These are phyloP conservation scores for Athalia cordata DNA, from an alignment of 2,888 invertebrate genomes.

Conservation along the genomic window DNA sequence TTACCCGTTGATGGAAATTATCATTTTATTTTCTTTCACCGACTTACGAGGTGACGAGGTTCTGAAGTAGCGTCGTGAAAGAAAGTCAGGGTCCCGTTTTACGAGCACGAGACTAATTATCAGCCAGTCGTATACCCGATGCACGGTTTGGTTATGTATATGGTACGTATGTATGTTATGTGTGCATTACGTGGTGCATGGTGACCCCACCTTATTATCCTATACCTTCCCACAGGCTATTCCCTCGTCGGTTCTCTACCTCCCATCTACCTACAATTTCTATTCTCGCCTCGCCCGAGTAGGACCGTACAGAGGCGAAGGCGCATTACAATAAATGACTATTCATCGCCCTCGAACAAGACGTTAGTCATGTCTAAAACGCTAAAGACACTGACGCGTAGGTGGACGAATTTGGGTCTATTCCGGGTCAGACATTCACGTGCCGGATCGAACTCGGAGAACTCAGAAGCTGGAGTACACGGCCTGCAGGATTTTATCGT, in stretches of 20 bases:
- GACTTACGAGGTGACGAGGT: too few species aligned
- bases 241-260: not conserved
- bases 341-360: conserved; percentile 52
- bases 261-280: conserved; percentile 35
- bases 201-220: not conserved
- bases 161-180: too few species aligned
- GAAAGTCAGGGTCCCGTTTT: too few species aligned
- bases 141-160: too few species aligned
- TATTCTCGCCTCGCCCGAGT: conserved; percentile 36
- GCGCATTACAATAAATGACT: conserved; percentile 56
- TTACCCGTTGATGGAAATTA: too few species aligned
- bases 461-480: too few species aligned
- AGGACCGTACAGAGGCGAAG: conserved; percentile 35
- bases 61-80: too few species aligned
- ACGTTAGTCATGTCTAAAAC: conserved; percentile 49
- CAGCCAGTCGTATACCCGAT: too few species aligned
- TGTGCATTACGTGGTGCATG: not conserved
- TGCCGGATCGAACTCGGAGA: not conserved
- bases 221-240: not conserved
- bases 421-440: conserved; percentile 9
- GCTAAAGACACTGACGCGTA: conserved; percentile 53
- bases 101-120: too few species aligned
- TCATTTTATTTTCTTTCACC: too few species aligned
- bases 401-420: conserved; percentile 59
- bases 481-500: too few species aligned